A percentile compares a stretch with the other conserved stretches of the same genome.
These are phyloP conservation scores for Gallinago nigripennis DNA, from an alignment of 2,797 vertebrate species.

Conservation along the genomic window DNA sequence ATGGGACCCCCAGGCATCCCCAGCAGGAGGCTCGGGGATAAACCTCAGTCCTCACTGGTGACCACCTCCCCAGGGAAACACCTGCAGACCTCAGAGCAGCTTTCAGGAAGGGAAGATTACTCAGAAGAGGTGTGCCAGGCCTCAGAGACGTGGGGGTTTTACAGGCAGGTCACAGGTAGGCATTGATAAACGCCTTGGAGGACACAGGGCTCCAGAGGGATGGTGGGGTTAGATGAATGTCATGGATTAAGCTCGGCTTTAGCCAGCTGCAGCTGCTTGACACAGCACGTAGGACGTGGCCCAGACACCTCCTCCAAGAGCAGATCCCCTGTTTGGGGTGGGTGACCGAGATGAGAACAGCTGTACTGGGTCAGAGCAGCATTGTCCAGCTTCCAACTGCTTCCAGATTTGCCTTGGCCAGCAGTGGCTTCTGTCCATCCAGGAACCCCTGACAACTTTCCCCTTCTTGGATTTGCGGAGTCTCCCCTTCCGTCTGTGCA, in stretches of 20 bases:
- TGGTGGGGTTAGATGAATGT: not conserved
- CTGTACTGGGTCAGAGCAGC: not conserved
- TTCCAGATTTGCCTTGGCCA: not conserved
- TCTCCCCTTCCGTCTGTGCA: not conserved
- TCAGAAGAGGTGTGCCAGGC: not conserved
- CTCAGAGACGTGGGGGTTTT: not conserved
- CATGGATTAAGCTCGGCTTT: not conserved
- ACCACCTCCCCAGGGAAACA: not conserved
- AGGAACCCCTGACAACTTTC: not conserved
- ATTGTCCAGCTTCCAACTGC: not conserved
- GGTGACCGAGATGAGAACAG: not conserved
- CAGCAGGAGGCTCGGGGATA: not conserved
- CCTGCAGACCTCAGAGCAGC: not conserved
- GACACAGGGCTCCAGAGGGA: not conserved
- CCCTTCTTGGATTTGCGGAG: fast-evolving
- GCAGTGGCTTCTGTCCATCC: not conserved
- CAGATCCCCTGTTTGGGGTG: not conserved
- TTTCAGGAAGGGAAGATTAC: not conserved
- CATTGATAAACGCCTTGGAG: not conserved
- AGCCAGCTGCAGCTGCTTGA: not conserved
- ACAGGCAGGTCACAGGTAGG: not conserved
- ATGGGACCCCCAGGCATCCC: not conserved
- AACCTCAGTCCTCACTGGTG: not conserved
- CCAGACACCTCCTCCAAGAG: not conserved
- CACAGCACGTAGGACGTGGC: not conserved